These are phyloP conservation scores for Accipiter cooperii DNA, from an alignment of 2,113 vertebrate species.

Conservation along the genomic window DNA sequence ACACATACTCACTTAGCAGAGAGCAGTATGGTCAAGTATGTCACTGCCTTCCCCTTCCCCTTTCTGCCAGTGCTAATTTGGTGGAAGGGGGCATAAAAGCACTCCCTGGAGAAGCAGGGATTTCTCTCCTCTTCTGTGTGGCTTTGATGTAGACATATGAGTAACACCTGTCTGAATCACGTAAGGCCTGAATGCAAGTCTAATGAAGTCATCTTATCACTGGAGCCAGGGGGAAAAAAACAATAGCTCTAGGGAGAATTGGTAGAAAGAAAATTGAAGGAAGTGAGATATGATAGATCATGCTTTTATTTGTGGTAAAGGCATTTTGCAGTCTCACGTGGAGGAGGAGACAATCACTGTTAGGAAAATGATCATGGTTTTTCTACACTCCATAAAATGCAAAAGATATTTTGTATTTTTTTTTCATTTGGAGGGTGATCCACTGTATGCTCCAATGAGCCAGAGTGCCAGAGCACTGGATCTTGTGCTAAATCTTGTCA, in stretches of 20 bases:
- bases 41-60: neutral
- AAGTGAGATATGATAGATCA: neutral
- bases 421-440: neutral
- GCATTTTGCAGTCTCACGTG: neutral
- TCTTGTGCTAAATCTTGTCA: neutral
- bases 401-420: neutral
- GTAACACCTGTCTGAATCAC: slow-evolving; percentile 22
- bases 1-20: neutral
- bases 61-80: neutral
- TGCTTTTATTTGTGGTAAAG: neutral
- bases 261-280: neutral
- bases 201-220: neutral
- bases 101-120: neutral
- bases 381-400: neutral
- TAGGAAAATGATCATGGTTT: neutral
- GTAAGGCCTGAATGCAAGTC: neutral
- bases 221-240: neutral
- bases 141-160: neutral
- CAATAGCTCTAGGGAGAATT: neutral
- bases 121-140: neutral
- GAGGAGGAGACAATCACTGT: neutral
- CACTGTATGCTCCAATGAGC: neutral
- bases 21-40: neutral
- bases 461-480: neutral
- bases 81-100: neutral